Base-by-base conservation (phyloP, 2,888 invertebrate species). In the Venusia cambrica region DNA sequence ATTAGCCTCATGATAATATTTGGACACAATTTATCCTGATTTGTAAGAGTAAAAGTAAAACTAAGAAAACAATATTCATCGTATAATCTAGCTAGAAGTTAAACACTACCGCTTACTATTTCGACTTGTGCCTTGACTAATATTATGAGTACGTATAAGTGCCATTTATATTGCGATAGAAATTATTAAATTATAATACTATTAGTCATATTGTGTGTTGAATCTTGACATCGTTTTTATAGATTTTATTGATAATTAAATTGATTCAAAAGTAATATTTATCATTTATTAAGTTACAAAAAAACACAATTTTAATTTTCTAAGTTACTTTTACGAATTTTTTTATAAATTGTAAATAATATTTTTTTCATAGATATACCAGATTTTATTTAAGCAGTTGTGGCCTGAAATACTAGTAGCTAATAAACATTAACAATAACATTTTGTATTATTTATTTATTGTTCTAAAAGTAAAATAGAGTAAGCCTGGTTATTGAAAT, bases 391-490 rank as follows among this genome's bases (percentile, higher is more conserved):
- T 48, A 61, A 62, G 49, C 45, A 54, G 48, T 62, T 55, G 59
- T 75, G 70, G 68, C 65, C 70, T 73, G 62, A 70, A 71, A 65
- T 67, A 35, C 19, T 40, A 54, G 59, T 70, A 72, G 68, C 73
- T 76, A 80, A 79, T 80, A 79, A 77, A 79, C 6, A 61, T 66
- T 68, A 63, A 65, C 65, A 62, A 21, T 48, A 6, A 52, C 17
- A 28, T 31, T 20, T 36, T 31, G 29, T 33, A 38, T 62, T 43
- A 46, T 26, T 48, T 46, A n/a, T n/a, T n/a, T n/a, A n/a, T n/a
- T n/a, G n/a, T n/a, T n/a, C n/a, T n/a, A n/a, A n/a, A n/a, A n/a
- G n/a, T n/a, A n/a, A n/a, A n/a, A n/a, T n/a, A n/a, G n/a, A n/a
- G n/a, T n/a, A n/a, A n/a, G n/a, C n/a, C n/a, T n/a, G n/a, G n/a